Evolutionary conservation across 2,113 vertebrate genomes (phyloP).

Genomic region (Recurvirostra avosetta): DNA sequence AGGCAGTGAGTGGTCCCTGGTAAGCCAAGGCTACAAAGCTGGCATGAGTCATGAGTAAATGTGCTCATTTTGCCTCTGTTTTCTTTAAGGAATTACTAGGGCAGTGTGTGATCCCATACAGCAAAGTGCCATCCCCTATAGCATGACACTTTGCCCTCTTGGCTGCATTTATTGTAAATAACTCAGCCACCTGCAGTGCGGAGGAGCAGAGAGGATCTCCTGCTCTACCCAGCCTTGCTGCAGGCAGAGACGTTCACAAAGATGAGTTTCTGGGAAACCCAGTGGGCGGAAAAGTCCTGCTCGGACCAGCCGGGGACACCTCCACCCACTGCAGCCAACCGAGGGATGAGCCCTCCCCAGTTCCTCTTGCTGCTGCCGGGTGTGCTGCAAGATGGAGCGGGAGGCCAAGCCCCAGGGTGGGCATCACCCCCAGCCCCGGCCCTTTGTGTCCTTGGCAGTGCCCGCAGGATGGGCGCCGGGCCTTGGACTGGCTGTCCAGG

Average conservation of each 20-base stretch:
- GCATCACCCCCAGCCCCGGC: not conserved
- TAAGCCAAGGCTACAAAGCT: not conserved
- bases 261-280: not conserved
- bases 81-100: not conserved
- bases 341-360: not conserved
- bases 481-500: not conserved
- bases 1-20: not conserved
- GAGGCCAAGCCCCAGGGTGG: not conserved
- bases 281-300: not conserved
- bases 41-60: not conserved
- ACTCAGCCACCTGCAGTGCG: not conserved
- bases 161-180: not conserved
- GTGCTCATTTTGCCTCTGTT: not conserved
- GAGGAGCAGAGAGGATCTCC: not conserved
- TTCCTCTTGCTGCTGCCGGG: not conserved
- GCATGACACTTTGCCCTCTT: not conserved
- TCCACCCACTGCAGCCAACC: fast-evolving
- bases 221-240: not conserved
- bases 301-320: not conserved
- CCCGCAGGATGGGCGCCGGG: fast-evolving
- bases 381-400: not conserved
- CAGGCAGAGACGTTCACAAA: not conserved
- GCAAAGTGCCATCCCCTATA: not conserved
- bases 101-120: not conserved
- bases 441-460: not conserved